Conservation (phyloP, 2,797 vertebrate genomes). For the Cryptoblepharus egeriae region DNA sequence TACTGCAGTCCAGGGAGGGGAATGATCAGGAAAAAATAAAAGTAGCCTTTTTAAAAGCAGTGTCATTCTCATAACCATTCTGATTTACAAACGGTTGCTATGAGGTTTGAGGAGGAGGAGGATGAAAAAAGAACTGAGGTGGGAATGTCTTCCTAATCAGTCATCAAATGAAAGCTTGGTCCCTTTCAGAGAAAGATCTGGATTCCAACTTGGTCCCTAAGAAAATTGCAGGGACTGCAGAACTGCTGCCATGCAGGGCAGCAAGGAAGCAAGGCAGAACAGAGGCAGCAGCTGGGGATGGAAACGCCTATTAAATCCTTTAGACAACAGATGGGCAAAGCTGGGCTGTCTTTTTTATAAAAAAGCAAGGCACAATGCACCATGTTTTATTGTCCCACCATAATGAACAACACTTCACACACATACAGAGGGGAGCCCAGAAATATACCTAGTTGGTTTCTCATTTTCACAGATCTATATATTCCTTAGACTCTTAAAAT, state of each 20-base stretch:
- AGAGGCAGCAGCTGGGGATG: constrained; percentile 82
- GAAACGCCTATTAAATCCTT: constrained; percentile 83
- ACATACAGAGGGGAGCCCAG: constrained; percentile 44
- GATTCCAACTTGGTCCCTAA: constrained; percentile 77
- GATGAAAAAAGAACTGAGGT: constrained; percentile 46
- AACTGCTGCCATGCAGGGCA: constrained; percentile 73
- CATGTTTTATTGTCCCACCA: constrained; percentile 73
- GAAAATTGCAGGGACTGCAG: constrained; percentile 76
- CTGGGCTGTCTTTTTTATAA: constrained; percentile 59
- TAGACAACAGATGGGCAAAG: constrained; percentile 86
- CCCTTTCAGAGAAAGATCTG: constrained; percentile 78
- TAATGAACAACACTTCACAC: constrained; percentile 72
- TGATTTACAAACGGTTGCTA: constrained; percentile 70
- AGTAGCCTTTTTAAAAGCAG: constrained; percentile 69
- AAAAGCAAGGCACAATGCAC: constrained; percentile 67
- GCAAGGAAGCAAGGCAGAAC: constrained; percentile 72
- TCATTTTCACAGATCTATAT: neutral
- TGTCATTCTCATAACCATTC: constrained; percentile 60
- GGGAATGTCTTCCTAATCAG: constrained; percentile 56
- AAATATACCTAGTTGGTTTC: constrained; percentile 44
- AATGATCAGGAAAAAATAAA: constrained; percentile 55
- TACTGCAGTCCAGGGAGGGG: constrained; percentile 23
- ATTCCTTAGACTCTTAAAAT: constrained; percentile 35
- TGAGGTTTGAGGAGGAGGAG: constrained; percentile 68
- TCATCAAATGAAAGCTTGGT: constrained; percentile 72